Percentiles rank a stretch among this genome's conserved stretches.
Evolutionary conservation across 1,140 invertebrate species (phyloP).

Genomic region (Telenomus remus): DNA sequence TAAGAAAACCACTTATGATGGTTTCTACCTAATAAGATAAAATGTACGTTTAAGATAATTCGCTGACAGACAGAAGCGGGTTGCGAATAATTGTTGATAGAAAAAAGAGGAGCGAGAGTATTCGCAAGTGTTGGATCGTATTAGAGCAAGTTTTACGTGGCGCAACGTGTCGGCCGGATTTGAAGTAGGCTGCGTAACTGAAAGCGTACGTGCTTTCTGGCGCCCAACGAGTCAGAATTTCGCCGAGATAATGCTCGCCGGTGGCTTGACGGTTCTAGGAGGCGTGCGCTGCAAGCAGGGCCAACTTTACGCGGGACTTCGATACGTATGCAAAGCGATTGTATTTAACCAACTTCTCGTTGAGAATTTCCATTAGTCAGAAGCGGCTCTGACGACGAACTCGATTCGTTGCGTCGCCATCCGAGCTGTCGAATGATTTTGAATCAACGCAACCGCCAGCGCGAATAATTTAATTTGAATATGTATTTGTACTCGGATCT

Average conservation of each 20-base stretch:
- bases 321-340: constrained; percentile 73
- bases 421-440: constrained; percentile 71
- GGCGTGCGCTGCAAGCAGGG: constrained; percentile 12
- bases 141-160: not conserved
- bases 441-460: constrained; percentile 73
- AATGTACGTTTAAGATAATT: no score
- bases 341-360: constrained; percentile 68
- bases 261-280: constrained; percentile 32
- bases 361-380: constrained; percentile 55
- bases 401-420: constrained; percentile 39
- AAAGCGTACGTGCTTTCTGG: constrained; percentile 21
- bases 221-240: constrained; percentile 27
- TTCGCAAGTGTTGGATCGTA: no score
- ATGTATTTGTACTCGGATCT: constrained; percentile 63
- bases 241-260: constrained; percentile 35
- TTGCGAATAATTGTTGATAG: no score
- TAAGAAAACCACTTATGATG: no score
- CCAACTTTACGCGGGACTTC: constrained; percentile 40
- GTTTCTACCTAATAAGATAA: not conserved
- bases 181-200: constrained; percentile 23
- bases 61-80: no score
- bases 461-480: constrained; percentile 75
- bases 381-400: constrained; percentile 27
- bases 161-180: constrained; percentile 17
- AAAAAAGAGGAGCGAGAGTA: no score